Evolutionary conservation across 2,888 invertebrate genomes (phyloP), one percentile per base, ranked within the genome.

Genomic region (Drosophila birchii): DNA sequence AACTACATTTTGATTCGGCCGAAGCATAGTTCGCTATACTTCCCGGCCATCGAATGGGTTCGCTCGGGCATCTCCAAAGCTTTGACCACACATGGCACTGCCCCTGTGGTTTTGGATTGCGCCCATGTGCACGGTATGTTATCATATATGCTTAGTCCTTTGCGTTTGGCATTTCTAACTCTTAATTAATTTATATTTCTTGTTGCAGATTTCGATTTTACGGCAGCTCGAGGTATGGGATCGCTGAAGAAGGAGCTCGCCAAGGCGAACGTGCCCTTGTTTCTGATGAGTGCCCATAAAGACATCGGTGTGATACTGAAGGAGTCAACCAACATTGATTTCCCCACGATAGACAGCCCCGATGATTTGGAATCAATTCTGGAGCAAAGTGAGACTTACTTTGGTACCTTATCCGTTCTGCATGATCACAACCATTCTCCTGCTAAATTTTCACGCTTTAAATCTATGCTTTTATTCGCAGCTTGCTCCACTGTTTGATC

Each of bases 1-100:
- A 95, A 95, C 77, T 97, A 96, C 91, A 93, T 97, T 14, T 90
- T 96, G 75, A 95, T 97, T 69, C 96, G 96, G 0, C 96, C 96
- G 0, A 96, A 96, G 59, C 96, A 96, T 81, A 97, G 96, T 81
- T 91, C 94, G 8, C 92, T 96, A 0, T 97, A 96, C 91, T 97
- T 97, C 91, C 97, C 97, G 0, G 96, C 96, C 0, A 95, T 96
- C 20, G 97, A 97, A 89, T 97, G 96, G 92, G 95, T 97, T 57
- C 94, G 96, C 71, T 95, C 95, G 44, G 96, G 95, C 69, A 95
- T 97, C n/a, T 95, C 95, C 44, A 94, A 96, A 83, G 96, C 95
- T 0, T 95, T 95, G 1, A 94, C 94, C 71, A 94, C 95, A 69
- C 94, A 95, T 81, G 96, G 96, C 39, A 93, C 94, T 0, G 93